phyloP scores from a whole-genome alignment of 2,888 invertebrate species.

The Spialia ferax region DNA sequence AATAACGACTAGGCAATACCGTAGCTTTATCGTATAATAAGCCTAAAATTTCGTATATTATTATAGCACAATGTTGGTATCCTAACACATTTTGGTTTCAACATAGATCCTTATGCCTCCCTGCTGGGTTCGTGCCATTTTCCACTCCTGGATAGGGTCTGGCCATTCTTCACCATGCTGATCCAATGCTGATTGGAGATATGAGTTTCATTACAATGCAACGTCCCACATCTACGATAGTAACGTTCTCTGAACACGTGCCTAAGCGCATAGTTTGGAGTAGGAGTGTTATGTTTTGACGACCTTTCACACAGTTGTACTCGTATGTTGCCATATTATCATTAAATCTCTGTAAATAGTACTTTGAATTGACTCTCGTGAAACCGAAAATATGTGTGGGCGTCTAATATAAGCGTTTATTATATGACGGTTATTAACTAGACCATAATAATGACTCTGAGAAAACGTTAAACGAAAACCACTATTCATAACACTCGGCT shows the following conservation, averaged over 20 bases:
- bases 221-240: no score
- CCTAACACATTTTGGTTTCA: no score
- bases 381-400: background rate
- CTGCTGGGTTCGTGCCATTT: no score
- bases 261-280: no score
- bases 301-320: no score
- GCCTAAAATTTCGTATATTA: conserved; percentile 17
- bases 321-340: background rate
- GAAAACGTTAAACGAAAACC: conserved; percentile 33
- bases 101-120: no score
- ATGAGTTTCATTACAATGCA: no score
- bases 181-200: no score
- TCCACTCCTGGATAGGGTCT: no score
- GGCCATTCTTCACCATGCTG: no score
- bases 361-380: background rate
- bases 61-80: background rate
- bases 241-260: no score
- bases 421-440: conserved; percentile 39
- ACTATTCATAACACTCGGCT: conserved; percentile 16
- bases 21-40: conserved; percentile 7
- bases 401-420: conserved; percentile 32
- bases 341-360: background rate
- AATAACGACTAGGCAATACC: conserved; percentile 42
- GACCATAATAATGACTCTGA: conserved; percentile 36
- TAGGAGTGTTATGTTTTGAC: no score